Evolutionary conservation across 1,140 invertebrate species (phyloP), one percentile per base, ranked within the genome.

Genomic region (Aphidius ervi): DNA sequence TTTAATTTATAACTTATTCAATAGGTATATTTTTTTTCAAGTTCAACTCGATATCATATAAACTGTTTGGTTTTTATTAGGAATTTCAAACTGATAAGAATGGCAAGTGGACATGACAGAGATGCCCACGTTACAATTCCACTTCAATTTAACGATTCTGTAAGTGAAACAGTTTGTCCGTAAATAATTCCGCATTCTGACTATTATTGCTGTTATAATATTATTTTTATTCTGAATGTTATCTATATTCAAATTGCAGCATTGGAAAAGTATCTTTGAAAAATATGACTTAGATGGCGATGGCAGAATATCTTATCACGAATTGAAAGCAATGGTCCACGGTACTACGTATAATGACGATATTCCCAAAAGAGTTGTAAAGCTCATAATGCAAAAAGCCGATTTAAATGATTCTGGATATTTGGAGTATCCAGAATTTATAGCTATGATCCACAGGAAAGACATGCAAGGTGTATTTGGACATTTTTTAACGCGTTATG

Each of bases 381-480:
- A 84, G 57, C 83, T 86, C 70, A 88, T 94, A 59, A 82, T 93
- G 77, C 72, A 80, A 5, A 81, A 85, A 58, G 86, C 86, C 8
- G 92, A 94, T 77, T 71, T 77, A 10, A 85, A 94, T 74, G 83
- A 85, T 67, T 86, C 90, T 67, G 88, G 88, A 4, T 84, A 85
- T 55, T 73, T 94, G 53, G 86, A 88, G 67, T 92, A 88, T 71
- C 80, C 85, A 37, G 92, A 94, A 80, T 94, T 94, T 71, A 84
- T 91, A 46, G 77, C 82, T 9, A 89, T 94, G 88, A 80, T 82
- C 47, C 78, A 82, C 47, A 73, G 79, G 70, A 76, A 87, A 57
- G 84, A 86, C 65, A 81, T 85, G 68, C 80, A 84, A 70, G 76
- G 83, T 61, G 73, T 84, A 55, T 85, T 86, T 73, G 82, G 84